These are phyloP conservation scores for Dasypus novemcinctus DNA, from an alignment of 2,113 vertebrate species.

Conservation along the genomic window DNA sequence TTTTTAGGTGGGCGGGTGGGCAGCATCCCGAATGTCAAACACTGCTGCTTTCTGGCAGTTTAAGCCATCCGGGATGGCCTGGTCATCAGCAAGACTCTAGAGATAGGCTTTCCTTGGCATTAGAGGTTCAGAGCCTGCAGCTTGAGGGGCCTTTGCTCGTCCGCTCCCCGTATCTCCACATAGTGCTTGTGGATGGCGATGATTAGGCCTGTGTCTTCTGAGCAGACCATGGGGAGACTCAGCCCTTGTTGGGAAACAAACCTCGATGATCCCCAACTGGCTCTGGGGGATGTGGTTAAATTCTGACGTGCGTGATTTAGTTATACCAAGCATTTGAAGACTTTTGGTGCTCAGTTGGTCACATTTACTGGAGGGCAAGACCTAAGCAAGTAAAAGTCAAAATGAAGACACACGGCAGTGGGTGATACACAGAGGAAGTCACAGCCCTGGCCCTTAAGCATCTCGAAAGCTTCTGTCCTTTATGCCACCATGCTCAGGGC, in stretches of 20 bases:
- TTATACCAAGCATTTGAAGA: background rate
- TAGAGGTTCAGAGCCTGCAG: background rate
- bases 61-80: background rate
- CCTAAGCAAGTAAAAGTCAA: background rate
- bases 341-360: background rate
- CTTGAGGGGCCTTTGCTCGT: background rate
- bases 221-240: background rate
- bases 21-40: background rate
- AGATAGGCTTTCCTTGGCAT: background rate
- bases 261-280: background rate
- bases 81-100: background rate
- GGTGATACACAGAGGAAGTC: fast-evolving
- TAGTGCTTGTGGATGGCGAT: background rate
- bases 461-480: background rate
- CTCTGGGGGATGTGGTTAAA: background rate
- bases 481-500: fast-evolving
- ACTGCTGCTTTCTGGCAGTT: background rate
- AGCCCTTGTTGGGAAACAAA: background rate
- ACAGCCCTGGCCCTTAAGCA: background rate
- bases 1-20: background rate
- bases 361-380: background rate
- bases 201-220: background rate
- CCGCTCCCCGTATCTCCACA: fast-evolving
- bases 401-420: background rate
- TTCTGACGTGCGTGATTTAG: background rate